phyloP scores from a whole-genome alignment of 2,113 vertebrate genomes.

The Phylloscopus trochiloides region DNA sequence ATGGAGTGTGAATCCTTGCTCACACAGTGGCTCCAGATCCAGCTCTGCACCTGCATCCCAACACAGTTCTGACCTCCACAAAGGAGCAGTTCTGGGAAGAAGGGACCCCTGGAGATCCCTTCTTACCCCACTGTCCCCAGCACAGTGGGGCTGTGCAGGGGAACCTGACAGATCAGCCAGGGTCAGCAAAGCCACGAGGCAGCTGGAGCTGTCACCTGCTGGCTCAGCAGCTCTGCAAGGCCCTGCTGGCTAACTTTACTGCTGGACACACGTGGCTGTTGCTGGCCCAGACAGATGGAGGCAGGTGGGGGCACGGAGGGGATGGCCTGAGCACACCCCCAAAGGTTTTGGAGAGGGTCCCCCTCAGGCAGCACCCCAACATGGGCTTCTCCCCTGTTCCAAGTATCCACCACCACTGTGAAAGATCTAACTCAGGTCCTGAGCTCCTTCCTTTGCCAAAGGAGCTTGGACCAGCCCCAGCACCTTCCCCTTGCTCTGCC shows the following conservation, averaged over 20 bases:
- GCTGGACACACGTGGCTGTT: background rate
- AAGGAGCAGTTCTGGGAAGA: background rate
- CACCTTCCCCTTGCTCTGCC: background rate
- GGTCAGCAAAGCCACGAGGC: background rate
- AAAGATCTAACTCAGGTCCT: background rate
- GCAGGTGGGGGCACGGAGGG: background rate
- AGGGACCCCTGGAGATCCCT: background rate
- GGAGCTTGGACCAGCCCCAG: background rate
- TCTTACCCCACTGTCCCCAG: accelerated
- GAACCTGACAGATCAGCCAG: accelerated
- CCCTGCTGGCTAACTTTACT: background rate
- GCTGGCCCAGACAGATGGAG: background rate
- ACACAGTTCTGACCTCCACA: accelerated
- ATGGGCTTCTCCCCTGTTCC: background rate
- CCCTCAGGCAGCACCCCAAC: background rate
- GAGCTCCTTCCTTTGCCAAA: background rate
- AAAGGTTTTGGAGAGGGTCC: background rate
- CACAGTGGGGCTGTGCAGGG: accelerated
- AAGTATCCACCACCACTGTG: background rate
- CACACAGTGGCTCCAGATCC: accelerated
- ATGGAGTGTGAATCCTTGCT: background rate
- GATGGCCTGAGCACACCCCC: background rate
- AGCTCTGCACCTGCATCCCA: background rate
- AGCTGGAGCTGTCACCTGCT: background rate
- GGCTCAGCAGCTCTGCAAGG: background rate